A percentile compares a stretch with the other conserved stretches of the same genome.
Conservation (phyloP, 2,888 invertebrate genomes). For the Baccha elongata region DNA sequence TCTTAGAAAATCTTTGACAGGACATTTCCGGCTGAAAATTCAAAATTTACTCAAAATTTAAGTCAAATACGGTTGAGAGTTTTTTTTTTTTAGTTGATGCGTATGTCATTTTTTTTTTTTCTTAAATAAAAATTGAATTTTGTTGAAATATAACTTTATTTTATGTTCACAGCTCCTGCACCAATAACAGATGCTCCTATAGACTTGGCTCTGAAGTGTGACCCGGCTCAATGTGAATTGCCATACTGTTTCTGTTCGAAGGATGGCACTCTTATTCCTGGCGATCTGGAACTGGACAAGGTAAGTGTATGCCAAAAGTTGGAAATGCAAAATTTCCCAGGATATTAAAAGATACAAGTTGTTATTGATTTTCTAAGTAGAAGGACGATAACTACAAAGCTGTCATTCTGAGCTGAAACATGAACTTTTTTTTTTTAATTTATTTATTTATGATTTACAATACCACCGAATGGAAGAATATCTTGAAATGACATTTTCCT, state of each 20-base stretch:
- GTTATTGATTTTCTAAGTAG: conserved; percentile 31
- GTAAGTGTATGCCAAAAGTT: conserved; percentile 85
- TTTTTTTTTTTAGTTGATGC: conserved; percentile 28
- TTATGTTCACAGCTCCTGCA: conserved; percentile 86
- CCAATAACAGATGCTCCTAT: conserved; percentile 91
- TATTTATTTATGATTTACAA: background rate
- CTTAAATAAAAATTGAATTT: conserved; percentile 2
- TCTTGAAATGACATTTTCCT: conserved; percentile 23
- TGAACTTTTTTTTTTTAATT: conserved; percentile 11
- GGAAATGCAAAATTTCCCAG: conserved; percentile 2
- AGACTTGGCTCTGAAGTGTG: conserved; percentile 91
- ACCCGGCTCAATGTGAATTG: conserved; percentile 88
- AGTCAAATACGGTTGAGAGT: background rate
- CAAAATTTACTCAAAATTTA: conserved; percentile 27
- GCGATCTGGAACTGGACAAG: conserved; percentile 91
- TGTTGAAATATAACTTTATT: conserved; percentile 17
- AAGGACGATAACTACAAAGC: conserved; percentile 4
- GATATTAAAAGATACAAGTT: conserved; percentile 36
- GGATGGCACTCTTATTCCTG: conserved; percentile 94
- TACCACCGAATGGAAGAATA: background rate
- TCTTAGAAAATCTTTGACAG: background rate
- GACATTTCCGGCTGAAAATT: conserved; percentile 10
- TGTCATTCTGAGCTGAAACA: conserved; percentile 23
- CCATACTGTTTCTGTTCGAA: conserved; percentile 96
- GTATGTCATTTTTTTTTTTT: background rate